Evolutionary conservation across 2,888 invertebrate species (phyloP), one percentile per base, ranked within the genome.

Genomic region (Urechis unicinctus): DNA sequence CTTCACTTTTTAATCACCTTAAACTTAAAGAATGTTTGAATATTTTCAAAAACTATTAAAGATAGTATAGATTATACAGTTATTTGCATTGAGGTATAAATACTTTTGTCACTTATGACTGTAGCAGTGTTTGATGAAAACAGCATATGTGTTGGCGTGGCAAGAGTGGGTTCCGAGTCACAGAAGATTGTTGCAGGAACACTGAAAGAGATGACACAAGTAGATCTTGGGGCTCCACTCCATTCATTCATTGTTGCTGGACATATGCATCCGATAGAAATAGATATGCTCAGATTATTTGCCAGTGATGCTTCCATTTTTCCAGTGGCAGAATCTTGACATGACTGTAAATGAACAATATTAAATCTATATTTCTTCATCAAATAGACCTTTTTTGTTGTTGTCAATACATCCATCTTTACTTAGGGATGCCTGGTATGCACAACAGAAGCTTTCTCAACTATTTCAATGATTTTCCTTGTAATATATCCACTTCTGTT

Each of bases 241-340:
- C 98, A 99, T 80, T 96, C 93, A 45, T 82, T 98, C 45, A 86
- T 98, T 53, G 86, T 99, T 69, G 86, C 90, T 59, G 86, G 90
- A 59, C 89, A 89, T 43, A 81, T 95, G 75, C 97, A 98, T 83
- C 92, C 93, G 9, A 78, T 97, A 36, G 98, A 98, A 81, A 76
- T 82, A 53, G 94, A 96, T 75, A 95, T 89, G 84, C 79, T 97
- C 41, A 68, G 71, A 60, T 61, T 72, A 52, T 78, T 74, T 70
- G 71, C 73, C 21, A 50, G 28, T 9, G 58, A 55, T 22, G 21
- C 25, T 3, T 50, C 50, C 30, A 26, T 50, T 24, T 28, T 50
- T n/a, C n/a, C n/a, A n/a, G n/a, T n/a, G n/a, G n/a, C n/a, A n/a
- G n/a, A n/a, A n/a, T n/a, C n/a, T n/a, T n/a, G n/a, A n/a, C n/a